phyloP scores from a whole-genome alignment of 2,888 invertebrate species.

The Suillia variegata region DNA sequence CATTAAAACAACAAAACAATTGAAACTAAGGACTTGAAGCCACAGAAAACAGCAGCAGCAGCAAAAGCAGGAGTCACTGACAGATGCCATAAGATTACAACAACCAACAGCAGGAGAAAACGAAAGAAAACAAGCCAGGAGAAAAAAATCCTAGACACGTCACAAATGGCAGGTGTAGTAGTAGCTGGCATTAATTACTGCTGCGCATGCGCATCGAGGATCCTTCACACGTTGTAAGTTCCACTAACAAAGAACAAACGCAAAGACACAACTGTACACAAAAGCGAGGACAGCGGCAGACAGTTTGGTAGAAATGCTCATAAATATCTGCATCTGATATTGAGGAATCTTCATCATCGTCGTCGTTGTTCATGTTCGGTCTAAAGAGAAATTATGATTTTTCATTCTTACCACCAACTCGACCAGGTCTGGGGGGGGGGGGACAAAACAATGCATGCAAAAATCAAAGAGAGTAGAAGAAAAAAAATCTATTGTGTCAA shows the following conservation, averaged over 20 bases:
- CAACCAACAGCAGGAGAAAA: neutral
- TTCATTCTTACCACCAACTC: neutral
- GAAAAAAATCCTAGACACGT: neutral
- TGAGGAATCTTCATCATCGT: no score
- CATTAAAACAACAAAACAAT: no score
- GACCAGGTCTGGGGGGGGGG: neutral
- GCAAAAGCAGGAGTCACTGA: no score
- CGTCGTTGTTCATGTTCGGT: neutral
- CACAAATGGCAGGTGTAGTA: neutral
- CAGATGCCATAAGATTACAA: constrained; percentile 1
- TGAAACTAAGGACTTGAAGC: no score
- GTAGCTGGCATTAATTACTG: neutral
- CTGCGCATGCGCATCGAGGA: neutral
- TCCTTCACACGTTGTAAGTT: neutral
- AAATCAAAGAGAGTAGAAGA: neutral
- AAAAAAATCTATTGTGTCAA: no score
- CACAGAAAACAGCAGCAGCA: no score
- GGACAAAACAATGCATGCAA: neutral
- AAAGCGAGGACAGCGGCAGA: neutral
- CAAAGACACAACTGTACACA: neutral
- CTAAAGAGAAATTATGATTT: neutral
- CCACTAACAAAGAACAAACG: neutral
- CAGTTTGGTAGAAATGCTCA: neutral
- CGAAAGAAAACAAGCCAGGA: neutral
- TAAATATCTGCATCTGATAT: neutral